Percentiles rank a stretch among this genome's conserved stretches.
phyloP scores from a whole-genome alignment of 2,113 vertebrate species.

The Melanerpes aurifrons region DNA sequence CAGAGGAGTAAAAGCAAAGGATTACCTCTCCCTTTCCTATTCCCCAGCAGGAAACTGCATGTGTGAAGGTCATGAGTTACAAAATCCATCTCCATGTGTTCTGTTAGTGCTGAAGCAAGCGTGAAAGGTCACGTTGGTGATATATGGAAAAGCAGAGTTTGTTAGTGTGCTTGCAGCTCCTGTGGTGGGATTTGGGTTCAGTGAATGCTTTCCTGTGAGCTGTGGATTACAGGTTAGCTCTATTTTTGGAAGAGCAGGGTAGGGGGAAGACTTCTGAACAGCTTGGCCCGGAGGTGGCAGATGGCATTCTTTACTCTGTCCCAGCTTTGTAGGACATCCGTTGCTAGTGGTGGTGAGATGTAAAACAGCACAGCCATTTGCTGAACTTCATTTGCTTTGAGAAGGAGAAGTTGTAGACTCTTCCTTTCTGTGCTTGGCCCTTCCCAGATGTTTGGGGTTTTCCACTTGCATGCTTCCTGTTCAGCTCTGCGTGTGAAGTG shows the following conservation, averaged over 20 bases:
- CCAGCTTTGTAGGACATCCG: neutral
- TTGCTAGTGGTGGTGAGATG: neutral
- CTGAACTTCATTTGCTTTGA: neutral
- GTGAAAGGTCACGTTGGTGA: fast-evolving
- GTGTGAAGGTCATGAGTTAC: neutral
- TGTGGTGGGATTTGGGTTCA: neutral
- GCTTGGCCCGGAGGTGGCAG: slow-evolving; percentile 10
- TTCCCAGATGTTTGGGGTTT: neutral
- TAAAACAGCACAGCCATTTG: neutral
- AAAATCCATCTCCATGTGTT: neutral
- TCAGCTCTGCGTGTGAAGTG: neutral
- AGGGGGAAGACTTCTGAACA: neutral
- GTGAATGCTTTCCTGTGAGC: slow-evolving; percentile 4
- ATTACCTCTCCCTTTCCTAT: neutral
- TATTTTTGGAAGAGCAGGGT: slow-evolving; percentile 2
- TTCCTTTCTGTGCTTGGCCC: neutral
- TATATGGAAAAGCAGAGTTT: neutral
- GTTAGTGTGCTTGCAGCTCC: neutral
- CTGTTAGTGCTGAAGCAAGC: neutral
- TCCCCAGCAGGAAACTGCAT: neutral
- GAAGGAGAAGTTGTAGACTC: neutral
- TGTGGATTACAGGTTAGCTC: slow-evolving; percentile 31
- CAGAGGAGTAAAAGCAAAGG: neutral
- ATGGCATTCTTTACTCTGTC: neutral
- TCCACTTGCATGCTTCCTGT: fast-evolving